Evolutionary conservation across 2,113 vertebrate species (phyloP), one percentile per base, ranked within the genome.

Genomic region (Festucalex cinctus): DNA sequence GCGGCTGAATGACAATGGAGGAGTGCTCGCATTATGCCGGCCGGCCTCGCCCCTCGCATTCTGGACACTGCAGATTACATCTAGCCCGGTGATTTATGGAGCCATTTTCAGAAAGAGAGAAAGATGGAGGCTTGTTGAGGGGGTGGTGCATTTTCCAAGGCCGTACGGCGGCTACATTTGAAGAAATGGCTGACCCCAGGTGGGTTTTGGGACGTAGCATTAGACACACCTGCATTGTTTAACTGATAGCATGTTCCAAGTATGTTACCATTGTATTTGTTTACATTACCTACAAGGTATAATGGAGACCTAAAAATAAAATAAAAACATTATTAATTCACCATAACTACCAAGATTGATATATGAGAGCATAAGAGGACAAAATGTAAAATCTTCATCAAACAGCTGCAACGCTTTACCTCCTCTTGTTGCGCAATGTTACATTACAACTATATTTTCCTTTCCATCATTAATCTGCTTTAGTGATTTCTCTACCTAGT

Each of bases 11-110:
- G 95, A 98, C 95, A 98, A 97, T 95, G 90, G 94, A 94, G 91
- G 94, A 94, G 93, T 92, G 88, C 88, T 90, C 86, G 91, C 93
- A 95, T 95, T 96, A 96, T 94, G 91, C 93, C 93, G 86, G 77
- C 89, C 93, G 94, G 94, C 93, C 93, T 93, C 91, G 91, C 91
- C 93, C 90, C 87, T 88, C 91, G 91, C 92, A 92, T 97, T 96
- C 95, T 94, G 94, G 94, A 94, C 93, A 94, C 92, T 88, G 86
- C 91, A 95, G 95, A 98, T 98, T 96, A 95, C 95, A 97, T 96
- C 95, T 94, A 82, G 90, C 89, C 84, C 90, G 92, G 94, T 98
- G 95, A 98, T 98, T 98, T 97, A 98, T 95, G 91, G 84, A 93
- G 87, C 87, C 86, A 88, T 88, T 90, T 84, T 77, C 39, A 62